A percentile compares a stretch with the other conserved stretches of the same genome.
Evolutionary conservation across 2,888 invertebrate species (phyloP).

Genomic region (Idaea aversata): DNA sequence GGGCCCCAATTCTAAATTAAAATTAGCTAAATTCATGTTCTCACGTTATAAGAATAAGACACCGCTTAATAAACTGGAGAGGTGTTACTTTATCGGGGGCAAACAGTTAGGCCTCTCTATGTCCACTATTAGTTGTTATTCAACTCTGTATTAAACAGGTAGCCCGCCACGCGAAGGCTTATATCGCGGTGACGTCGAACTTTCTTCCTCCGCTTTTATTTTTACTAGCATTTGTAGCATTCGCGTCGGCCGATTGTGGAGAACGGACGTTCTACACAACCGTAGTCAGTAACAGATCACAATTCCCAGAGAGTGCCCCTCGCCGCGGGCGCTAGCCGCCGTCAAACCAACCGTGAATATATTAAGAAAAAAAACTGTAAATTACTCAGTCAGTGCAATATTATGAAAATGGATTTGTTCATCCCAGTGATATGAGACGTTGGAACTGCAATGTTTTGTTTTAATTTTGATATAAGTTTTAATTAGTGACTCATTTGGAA

Average conservation of each 20-base stretch:
- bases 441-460: slow-evolving; percentile 63
- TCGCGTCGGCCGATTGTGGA: slow-evolving; percentile 55
- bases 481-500: slow-evolving; percentile 35
- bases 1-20: no score
- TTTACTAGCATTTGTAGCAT: slow-evolving; percentile 62
- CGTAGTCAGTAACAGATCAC: slow-evolving; percentile 20
- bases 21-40: background rate
- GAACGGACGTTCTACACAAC: slow-evolving; percentile 54
- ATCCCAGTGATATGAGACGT: slow-evolving; percentile 57
- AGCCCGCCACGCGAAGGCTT: slow-evolving; percentile 59
- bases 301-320: slow-evolving; percentile 31
- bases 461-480: slow-evolving; percentile 47
- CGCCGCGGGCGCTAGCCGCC: slow-evolving; percentile 37
- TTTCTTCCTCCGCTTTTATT: slow-evolving; percentile 70
- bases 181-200: slow-evolving; percentile 64
- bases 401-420: slow-evolving; percentile 37
- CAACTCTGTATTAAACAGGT: slow-evolving; percentile 56
- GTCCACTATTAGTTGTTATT: slow-evolving; percentile 57
- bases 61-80: background rate
- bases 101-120: slow-evolving; percentile 50
- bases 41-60: background rate
- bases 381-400: slow-evolving; percentile 40
- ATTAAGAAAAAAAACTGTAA: slow-evolving; percentile 45
- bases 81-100: slow-evolving; percentile 31
- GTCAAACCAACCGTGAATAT: slow-evolving; percentile 61